Percentiles rank a stretch among this genome's conserved stretches.
phyloP scores from a whole-genome alignment of 2,888 invertebrate species.

The Eupithecia exiguata region DNA sequence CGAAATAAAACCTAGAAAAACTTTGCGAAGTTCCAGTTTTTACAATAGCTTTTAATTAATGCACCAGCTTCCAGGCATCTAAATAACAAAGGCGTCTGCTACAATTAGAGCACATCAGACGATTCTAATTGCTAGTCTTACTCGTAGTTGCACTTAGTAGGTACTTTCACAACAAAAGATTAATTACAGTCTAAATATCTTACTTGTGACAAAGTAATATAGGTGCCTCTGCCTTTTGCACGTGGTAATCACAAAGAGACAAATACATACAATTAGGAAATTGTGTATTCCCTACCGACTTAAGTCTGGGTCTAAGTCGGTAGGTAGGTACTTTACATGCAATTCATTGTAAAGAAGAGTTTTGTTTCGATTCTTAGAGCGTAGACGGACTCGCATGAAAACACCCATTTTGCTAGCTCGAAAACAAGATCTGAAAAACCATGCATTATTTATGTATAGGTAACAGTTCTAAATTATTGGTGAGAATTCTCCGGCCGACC shows the following conservation, averaged over 20 bases:
- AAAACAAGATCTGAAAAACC: background rate
- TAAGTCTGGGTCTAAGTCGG: background rate
- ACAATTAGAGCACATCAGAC: constrained; percentile 34
- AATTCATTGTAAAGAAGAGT: background rate
- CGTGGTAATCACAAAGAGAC: constrained; percentile 17
- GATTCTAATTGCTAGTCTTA: constrained; percentile 36
- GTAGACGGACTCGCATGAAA: background rate
- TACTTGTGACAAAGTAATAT: constrained; percentile 18
- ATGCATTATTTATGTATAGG: background rate
- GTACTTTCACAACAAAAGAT: constrained; percentile 32
- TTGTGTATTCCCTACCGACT: background rate
- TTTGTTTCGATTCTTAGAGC: background rate
- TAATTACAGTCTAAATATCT: constrained; percentile 30
- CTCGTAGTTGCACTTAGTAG: constrained; percentile 14
- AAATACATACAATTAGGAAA: background rate
- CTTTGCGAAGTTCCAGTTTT: constrained; percentile 22
- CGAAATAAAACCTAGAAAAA: constrained; percentile 15
- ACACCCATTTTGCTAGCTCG: background rate
- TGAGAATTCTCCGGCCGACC: background rate
- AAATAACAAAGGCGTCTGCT: constrained; percentile 41
- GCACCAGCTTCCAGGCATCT: constrained; percentile 34
- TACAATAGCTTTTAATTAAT: constrained; percentile 35
- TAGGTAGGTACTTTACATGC: background rate
- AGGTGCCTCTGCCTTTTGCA: constrained; percentile 14
- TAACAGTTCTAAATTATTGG: background rate